Evolutionary conservation across 2,113 vertebrate species (phyloP), one percentile per base, ranked within the genome.

Genomic region (Smithornis capensis): DNA sequence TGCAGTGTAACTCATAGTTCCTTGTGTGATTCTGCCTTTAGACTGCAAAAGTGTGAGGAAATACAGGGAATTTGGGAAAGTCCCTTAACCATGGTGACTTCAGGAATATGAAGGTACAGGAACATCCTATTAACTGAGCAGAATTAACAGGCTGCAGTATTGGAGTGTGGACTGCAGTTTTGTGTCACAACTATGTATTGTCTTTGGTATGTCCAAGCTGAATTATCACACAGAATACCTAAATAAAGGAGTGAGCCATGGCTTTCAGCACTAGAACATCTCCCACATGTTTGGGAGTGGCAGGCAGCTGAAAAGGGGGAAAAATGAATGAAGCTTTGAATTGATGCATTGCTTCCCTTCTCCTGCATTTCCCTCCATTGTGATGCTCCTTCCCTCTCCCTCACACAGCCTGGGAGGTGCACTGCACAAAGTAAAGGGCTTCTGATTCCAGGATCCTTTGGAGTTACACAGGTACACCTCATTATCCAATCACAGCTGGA

Each of bases 201-300:
- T 63, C 79, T 95, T 70, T 95, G 85, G 47, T 92, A 83, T 86
- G 94, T 93, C 92, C 90, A 93, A 44, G 75, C 47, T 40, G 70
- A 88, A 95, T 90, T 93, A 44, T 92, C 73, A 6, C 68, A 67
- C 10, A 52, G 64, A 77, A 47, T 4, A 78, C 75, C 75, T 90
- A 89, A 77, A 25, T 62, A 37, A 65, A 95, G 87, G 85, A 95
- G 85, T 31, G 71, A 93, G 71, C 85, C 73, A 35, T 4, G 70
- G 76, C 87, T 96, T 92, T 95, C 95, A 95, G 82, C 71, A 86
- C 90, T 37, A 70, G 67, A 95, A 81, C 90, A 78, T 97, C 94
- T 88, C 83, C 93, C 90, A 95, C 93, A 14, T 64, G 85, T 79
- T 69, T 75, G 83, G 76, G 83, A 92, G 93, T 67, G 64, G 92